Evolutionary conservation across 2,113 vertebrate species (phyloP), one percentile per base, ranked within the genome.

Genomic region (Ameiurus melas): DNA sequence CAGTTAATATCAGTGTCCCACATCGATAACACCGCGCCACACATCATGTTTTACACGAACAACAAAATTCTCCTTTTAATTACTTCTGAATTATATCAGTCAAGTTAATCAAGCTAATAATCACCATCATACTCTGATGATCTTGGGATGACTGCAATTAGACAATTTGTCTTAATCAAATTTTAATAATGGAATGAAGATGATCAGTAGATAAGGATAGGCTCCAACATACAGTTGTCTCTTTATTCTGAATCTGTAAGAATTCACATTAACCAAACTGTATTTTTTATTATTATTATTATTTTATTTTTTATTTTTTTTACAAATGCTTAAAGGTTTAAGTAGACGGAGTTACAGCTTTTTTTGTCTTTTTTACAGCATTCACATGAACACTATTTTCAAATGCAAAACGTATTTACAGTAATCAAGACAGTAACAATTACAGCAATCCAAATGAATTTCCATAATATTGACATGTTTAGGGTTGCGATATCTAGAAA

Each of bases 91-190:
- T 2, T 2, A 33, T 66, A 86, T 80, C 75, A 80, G 19, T 30
- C 77, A 30, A 62, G 57, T 80, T 79, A 47, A 86, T 80, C 62
- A 62, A 66, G 73, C 58, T 79, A 86, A 53, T 64, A 86, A 78
- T 64, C 51, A 75, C 16, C n/a, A 66, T 78, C 30, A n/a, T 25
- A 43, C 39, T 25, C 25, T 19, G 62, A 47, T 51, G 60, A 86
- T 79, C 43, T 33, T 33, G 47, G 30, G 33, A 64, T 78, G 25
- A 64, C 51, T 79, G 77, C 84, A 71, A 71, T 51, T 84, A 66
- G 39, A 84, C 22, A 39, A 53, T 84, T 33, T 70, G 83, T 20
- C 43, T 70, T 70, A 70, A 70, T 85, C n/a, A 3, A 10, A 2
- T 70, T 30, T 33, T 84, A 39, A 14, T 43, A 84, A 51, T 62